A percentile compares a stretch with the other conserved stretches of the same genome.
These are phyloP conservation scores for Anolis carolinensis DNA, from an alignment of 2,113 vertebrate genomes.

Conservation along the genomic window DNA sequence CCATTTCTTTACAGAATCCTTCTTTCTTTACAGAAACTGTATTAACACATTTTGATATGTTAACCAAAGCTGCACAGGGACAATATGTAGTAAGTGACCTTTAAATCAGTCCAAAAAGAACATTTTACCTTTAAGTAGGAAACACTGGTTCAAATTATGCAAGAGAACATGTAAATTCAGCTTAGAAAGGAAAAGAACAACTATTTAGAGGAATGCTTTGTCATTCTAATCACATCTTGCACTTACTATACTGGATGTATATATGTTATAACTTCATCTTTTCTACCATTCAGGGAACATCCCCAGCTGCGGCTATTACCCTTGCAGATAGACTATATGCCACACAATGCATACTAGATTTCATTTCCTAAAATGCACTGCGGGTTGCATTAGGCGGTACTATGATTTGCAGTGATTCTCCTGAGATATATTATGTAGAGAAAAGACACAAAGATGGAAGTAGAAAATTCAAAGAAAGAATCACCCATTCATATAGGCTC, in stretches of 20 bases:
- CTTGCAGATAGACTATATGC: not conserved
- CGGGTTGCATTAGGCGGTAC: not conserved
- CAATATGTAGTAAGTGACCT: not conserved
- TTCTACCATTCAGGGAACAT: not conserved
- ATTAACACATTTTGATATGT: not conserved
- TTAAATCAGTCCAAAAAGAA: not conserved
- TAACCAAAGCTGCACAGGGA: not conserved
- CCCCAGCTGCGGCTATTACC: not conserved
- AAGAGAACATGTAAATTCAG: not conserved
- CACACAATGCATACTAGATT: not conserved
- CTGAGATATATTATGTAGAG: not conserved
- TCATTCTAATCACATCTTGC: not conserved
- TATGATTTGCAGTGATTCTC: not conserved
- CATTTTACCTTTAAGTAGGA: not conserved
- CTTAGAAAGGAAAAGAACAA: not conserved
- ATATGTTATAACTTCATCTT: not conserved
- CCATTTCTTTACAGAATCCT: not conserved
- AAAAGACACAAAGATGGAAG: not conserved
- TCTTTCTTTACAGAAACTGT: too few relatives aligned
- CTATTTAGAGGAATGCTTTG: not conserved
- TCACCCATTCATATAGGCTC: not conserved
- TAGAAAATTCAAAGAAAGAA: not conserved
- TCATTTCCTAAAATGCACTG: not conserved
- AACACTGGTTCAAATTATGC: not conserved
- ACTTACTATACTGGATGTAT: not conserved